Evolutionary conservation across 2,888 invertebrate species (phyloP), one percentile per base, ranked within the genome.

Genomic region (Arge pagana): DNA sequence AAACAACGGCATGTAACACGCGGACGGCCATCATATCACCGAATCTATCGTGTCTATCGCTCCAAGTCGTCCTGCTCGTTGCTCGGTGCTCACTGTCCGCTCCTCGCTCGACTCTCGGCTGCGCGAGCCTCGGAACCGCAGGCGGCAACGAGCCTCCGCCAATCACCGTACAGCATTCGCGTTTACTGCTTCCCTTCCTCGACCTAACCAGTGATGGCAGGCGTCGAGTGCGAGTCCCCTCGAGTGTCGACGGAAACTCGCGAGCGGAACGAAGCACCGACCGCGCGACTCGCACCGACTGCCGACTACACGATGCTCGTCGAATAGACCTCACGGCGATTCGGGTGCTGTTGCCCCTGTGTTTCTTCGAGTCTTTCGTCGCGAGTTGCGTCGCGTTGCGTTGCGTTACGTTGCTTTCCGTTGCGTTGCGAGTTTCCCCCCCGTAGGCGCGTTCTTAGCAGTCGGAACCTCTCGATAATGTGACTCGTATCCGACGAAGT

Each of bases 81-180:
- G 73, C 70, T 74, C 71, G 70, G 68, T 64, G 68, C 68, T 66
- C 68, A 72, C 72, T 71, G 72, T 63, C 68, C 63, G 59, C 45
- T 45, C 33, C 45, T 28, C 15, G 30, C 19, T 42, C 30, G 11
- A 19, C 11, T 16, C 28, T 33, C 45, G 23, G 45, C 42, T 28
- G 41, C 21, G 13, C 30, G 26, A 13, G 55, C 63, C 59, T 54
- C 55, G 43, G 60, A 67, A 67, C 74, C 71, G 72, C 74, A 71
- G 74, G 67, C 70, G 71, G 70, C 70, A 71, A 75, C 71, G 70
- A 72, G 72, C 71, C 66, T 54, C 68, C 67, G 71, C 76, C 75
- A 75, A 74, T 74, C 72, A 65, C 66, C 61, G 62, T 61, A 52
- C 52, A 59, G 77, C 72, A 77, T 62, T 64, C 62, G 58, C 60